Evolutionary conservation across 2,888 invertebrate genomes (phyloP).

Genomic region (Habrosyne pyritoides): DNA sequence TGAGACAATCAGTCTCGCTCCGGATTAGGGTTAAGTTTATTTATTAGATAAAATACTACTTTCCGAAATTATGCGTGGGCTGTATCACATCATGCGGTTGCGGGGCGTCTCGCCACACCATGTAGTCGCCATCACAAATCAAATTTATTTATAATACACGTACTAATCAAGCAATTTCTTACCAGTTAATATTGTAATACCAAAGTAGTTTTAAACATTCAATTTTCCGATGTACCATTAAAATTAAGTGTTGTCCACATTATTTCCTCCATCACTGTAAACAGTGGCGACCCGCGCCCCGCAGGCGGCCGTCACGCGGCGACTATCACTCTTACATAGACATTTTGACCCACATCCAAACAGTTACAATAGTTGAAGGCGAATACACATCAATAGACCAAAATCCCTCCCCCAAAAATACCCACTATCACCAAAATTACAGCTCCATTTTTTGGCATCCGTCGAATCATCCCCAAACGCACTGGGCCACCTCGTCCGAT

Average conservation of each 20-base stretch:
- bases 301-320: slow-evolving; percentile 69
- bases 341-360: slow-evolving; percentile 86
- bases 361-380: slow-evolving; percentile 94
- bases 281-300: slow-evolving; percentile 50
- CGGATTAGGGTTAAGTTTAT: slow-evolving; percentile 80
- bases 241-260: slow-evolving; percentile 24
- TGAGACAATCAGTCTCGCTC: slow-evolving; percentile 33
- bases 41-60: slow-evolving; percentile 76
- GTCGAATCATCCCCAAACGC: slow-evolving; percentile 82
- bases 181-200: not conserved
- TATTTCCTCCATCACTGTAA: slow-evolving; percentile 36
- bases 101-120: slow-evolving; percentile 53
- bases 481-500: slow-evolving; percentile 97
- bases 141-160: slow-evolving; percentile 22
- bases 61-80: slow-evolving; percentile 69
- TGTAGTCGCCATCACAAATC: slow-evolving; percentile 30
- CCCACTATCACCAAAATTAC: slow-evolving; percentile 40
- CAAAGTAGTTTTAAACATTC: not conserved
- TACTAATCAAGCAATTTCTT: not conserved
- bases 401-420: slow-evolving; percentile 41
- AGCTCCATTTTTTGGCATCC: slow-evolving; percentile 50
- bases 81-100: slow-evolving; percentile 45
- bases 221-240: slow-evolving; percentile 17
- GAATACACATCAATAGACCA: slow-evolving; percentile 77
- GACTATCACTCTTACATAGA: slow-evolving; percentile 90